Evolutionary conservation across 2,113 vertebrate species (phyloP), one percentile per base, ranked within the genome.

Genomic region (Bagarius yarrelli): DNA sequence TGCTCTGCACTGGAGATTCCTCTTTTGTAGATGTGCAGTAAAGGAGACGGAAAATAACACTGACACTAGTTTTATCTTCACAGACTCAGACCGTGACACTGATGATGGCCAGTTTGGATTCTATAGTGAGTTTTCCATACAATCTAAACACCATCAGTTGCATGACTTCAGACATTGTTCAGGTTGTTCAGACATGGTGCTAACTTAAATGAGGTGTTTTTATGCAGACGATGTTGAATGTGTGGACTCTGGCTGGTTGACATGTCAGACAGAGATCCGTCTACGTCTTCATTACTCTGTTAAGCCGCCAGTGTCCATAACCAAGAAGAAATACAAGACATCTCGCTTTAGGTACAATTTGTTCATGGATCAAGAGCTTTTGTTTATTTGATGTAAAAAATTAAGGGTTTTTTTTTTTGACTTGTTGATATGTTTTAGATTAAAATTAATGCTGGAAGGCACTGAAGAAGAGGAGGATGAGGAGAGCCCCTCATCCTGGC

Each of bases 241-340:
- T 88, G 85, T 98, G 76, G 98, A 99, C 93, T 92, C 93, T 55
- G 98, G 97, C 60, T 99, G 97, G 97, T 94, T 99, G 84, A 98
- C 98, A 0, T 96, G 95, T 90, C 98, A 99, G 88, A 97, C 97
- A 78, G 97, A 99, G 91, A 95, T 99, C 84, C 96, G 97, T 79
- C 90, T 99, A 75, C 95, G 97, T 61, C 92, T 99, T 83, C 97
- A 99, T 93, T 93, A 93, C 90, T 98, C 96, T 73, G 94, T 96
- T 88, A 95, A 91, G 87, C 85, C 94, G 59, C 95, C 98, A 19
- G 95, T 99, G 66, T 94, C 95, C 30, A 98, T 99, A 84, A 95
- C 95, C 1, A 99, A 99, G 93, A 99, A 96, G 89, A 96, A 98
- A 89, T 98, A 94, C 87, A 98, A 99, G 92, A 98, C 95, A 79